These are phyloP conservation scores for Drosophila bifasciata DNA, from an alignment of 1,140 invertebrate species.

Conservation along the genomic window DNA sequence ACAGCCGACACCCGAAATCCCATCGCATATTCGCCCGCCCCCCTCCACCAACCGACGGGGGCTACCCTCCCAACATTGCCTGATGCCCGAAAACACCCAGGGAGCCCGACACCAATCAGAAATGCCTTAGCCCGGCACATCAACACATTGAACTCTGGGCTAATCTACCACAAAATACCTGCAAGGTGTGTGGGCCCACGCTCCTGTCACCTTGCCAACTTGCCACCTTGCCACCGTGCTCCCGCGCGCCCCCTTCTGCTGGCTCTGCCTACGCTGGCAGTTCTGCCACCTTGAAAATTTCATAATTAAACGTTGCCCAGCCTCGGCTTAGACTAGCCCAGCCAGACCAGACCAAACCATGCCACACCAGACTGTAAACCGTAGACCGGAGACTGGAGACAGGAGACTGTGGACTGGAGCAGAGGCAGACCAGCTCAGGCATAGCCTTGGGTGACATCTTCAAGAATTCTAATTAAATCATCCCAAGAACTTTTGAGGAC, in stretches of 20 bases:
- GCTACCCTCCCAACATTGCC: neutral
- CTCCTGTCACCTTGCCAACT: conserved; percentile 30
- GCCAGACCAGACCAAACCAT: neutral
- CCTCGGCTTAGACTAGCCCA: conserved; percentile 10
- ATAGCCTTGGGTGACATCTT: conserved; percentile 61
- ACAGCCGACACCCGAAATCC: conserved; percentile 37
- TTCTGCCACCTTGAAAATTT: conserved; percentile 75
- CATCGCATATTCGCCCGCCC: no score
- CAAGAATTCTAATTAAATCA: conserved; percentile 82
- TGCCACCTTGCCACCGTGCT: conserved; percentile 20
- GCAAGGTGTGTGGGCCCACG: neutral
- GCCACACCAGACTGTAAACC: neutral
- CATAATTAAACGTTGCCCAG: conserved; percentile 72
- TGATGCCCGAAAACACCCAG: no score
- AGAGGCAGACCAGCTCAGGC: conserved; percentile 2
- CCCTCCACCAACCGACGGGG: no score
- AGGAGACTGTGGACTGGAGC: no score
- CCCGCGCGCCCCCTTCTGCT: no score
- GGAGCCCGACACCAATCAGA: conserved; percentile 27
- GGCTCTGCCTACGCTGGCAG: no score
- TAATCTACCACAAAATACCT: conserved; percentile 62
- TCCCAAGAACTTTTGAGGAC: conserved; percentile 75
- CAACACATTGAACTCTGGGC: conserved; percentile 59
- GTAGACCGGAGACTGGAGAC: neutral
- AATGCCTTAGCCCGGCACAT: conserved; percentile 22